Percentiles rank a stretch among this genome's conserved stretches.
Conservation (phyloP, 2,113 vertebrate species). For the Edolisoma coerulescens region DNA sequence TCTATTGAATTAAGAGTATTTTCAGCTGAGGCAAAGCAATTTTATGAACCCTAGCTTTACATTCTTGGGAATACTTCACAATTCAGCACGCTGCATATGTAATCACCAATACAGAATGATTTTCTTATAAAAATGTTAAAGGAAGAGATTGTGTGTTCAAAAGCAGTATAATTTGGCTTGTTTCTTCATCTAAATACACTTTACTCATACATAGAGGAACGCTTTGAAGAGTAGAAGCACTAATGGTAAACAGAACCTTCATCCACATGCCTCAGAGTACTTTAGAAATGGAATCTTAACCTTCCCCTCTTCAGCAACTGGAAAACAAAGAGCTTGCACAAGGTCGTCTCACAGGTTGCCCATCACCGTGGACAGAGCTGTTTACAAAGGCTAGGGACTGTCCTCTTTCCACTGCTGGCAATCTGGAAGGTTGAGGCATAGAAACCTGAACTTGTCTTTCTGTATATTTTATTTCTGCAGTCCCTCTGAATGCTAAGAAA, state of each 20-base stretch:
- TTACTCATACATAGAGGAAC: not conserved
- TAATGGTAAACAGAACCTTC: not conserved
- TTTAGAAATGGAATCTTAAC: not conserved
- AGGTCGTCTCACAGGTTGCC: not conserved
- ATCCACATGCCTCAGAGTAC: not conserved
- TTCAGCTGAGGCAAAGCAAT: not conserved
- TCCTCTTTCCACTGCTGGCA: not conserved
- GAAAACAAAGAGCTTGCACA: not conserved
- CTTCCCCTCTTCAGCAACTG: not conserved
- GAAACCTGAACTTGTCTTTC: not conserved
- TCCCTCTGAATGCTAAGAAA: not conserved
- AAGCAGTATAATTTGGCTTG: not conserved
- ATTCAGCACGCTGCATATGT: not conserved
- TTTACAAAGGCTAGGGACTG: fast-evolving
- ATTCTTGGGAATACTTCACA: not conserved
- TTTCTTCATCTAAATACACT: not conserved
- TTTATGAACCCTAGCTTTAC: not conserved
- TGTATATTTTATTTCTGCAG: not conserved
- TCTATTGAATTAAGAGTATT: not conserved
- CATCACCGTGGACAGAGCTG: not conserved
- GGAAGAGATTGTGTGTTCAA: not conserved
- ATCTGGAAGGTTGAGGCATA: not conserved
- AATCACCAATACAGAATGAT: not conserved
- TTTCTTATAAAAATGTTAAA: not conserved
- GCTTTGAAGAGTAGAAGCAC: not conserved